Conservation (phyloP, 2,888 invertebrate species). For the Ceratothoa steindachneri region DNA sequence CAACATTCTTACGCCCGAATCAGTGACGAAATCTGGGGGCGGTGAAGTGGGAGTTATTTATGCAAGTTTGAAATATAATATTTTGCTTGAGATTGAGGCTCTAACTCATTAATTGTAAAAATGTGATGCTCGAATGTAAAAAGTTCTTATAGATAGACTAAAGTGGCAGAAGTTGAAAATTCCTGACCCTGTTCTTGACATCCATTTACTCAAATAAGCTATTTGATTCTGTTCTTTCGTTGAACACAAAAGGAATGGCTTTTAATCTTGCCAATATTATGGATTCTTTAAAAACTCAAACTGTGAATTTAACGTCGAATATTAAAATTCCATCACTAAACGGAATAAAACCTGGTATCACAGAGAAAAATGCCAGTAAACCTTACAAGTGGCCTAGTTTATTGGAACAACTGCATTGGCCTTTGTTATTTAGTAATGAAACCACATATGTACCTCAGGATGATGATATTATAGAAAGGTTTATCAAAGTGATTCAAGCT, state of each 20-base stretch:
- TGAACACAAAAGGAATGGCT: neutral
- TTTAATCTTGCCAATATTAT: conserved; percentile 3
- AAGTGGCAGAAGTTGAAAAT: too few species aligned
- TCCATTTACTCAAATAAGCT: too few species aligned
- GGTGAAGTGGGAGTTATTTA: too few species aligned
- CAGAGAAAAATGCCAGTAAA: conserved; percentile 49
- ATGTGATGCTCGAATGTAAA: too few species aligned
- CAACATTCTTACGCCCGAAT: too few species aligned
- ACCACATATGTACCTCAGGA: conserved; percentile 50
- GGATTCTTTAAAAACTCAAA: conserved; percentile 55
- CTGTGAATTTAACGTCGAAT: conserved; percentile 54
- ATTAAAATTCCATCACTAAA: conserved; percentile 52
- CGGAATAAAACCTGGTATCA: conserved; percentile 33
- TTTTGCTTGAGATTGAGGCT: too few species aligned
- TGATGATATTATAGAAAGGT: conserved; percentile 60
- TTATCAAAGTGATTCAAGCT: conserved; percentile 59
- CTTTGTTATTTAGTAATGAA: neutral
- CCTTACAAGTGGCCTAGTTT: conserved; percentile 27
- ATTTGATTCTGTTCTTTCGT: too few species aligned
- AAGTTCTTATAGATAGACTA: too few species aligned
- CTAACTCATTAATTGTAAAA: too few species aligned
- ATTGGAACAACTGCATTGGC: conserved; percentile 3
- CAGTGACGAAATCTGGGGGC: too few species aligned
- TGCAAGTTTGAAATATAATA: too few species aligned
- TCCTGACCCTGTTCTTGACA: too few species aligned